phyloP scores from a whole-genome alignment of 2,888 invertebrate species.

The Metallyticus violacea region DNA sequence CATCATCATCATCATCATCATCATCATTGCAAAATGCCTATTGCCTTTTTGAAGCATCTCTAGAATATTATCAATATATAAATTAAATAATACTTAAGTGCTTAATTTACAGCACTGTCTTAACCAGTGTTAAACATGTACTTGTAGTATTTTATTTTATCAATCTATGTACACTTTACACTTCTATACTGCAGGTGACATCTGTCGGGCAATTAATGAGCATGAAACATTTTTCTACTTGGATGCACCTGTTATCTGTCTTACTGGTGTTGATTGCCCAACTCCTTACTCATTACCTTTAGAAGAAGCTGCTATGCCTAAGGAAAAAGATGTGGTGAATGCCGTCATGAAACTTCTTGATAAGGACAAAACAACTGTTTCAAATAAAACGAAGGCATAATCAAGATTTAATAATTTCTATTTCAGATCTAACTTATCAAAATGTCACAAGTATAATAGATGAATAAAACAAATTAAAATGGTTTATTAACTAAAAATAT shows the following conservation, averaged over 20 bases:
- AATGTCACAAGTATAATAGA: neutral
- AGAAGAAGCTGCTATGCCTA: slow-evolving; percentile 51
- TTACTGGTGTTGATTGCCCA: slow-evolving; percentile 59
- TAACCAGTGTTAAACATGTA: no score
- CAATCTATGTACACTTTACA: no score
- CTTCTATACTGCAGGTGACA: neutral
- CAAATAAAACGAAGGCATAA: neutral
- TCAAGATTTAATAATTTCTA: neutral
- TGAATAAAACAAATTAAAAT: neutral
- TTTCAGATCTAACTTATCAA: neutral
- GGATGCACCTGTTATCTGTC: slow-evolving; percentile 56
- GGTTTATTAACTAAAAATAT: no score
- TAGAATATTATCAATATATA: no score
- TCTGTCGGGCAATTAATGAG: neutral
- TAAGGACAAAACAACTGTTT: neutral
- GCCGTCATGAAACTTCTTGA: slow-evolving; percentile 3
- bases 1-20: no score
- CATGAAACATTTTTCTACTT: slow-evolving; percentile 53
- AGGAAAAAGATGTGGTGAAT: slow-evolving; percentile 40
- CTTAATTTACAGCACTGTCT: no score
- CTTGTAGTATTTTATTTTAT: no score
- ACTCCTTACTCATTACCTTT: slow-evolving; percentile 58
- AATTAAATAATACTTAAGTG: no score
- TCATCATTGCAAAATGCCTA: no score
- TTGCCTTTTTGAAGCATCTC: no score